Percentiles rank a stretch among this genome's conserved stretches.
Evolutionary conservation across 2,797 vertebrate species (phyloP).

Genomic region (Ibycter americanus): DNA sequence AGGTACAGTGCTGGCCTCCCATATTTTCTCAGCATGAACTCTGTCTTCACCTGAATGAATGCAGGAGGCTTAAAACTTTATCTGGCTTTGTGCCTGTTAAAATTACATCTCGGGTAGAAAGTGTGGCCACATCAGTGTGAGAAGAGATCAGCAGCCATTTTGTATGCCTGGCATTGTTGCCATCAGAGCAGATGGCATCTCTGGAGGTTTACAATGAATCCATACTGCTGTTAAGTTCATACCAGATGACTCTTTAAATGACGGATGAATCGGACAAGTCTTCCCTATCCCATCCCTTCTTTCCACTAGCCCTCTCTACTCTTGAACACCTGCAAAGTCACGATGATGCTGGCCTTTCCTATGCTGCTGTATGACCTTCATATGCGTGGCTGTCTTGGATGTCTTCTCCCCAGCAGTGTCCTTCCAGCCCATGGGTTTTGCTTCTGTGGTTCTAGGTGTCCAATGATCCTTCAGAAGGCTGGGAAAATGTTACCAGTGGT

Average conservation of each 20-base stretch:
- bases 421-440: neutral
- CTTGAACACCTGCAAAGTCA: neutral
- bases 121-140: rapidly evolving
- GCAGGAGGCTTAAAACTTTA: neutral
- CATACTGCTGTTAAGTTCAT: neutral
- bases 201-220: neutral
- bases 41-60: neutral
- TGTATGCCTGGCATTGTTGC: neutral
- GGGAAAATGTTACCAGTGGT: neutral
- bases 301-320: neutral
- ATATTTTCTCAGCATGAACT: neutral
- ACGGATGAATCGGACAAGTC: neutral
- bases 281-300: too few relatives aligned
- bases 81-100: neutral
- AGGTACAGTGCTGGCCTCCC: neutral
- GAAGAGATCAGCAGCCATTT: neutral
- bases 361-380: neutral
- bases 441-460: neutral
- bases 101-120: neutral
- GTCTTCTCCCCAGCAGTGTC: neutral
- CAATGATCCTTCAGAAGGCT: neutral
- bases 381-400: neutral
- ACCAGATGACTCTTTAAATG: neutral
- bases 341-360: neutral
- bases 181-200: neutral